Evolutionary conservation across 2,797 vertebrate species (phyloP).

Genomic region (Pipistrellus kuhlii): DNA sequence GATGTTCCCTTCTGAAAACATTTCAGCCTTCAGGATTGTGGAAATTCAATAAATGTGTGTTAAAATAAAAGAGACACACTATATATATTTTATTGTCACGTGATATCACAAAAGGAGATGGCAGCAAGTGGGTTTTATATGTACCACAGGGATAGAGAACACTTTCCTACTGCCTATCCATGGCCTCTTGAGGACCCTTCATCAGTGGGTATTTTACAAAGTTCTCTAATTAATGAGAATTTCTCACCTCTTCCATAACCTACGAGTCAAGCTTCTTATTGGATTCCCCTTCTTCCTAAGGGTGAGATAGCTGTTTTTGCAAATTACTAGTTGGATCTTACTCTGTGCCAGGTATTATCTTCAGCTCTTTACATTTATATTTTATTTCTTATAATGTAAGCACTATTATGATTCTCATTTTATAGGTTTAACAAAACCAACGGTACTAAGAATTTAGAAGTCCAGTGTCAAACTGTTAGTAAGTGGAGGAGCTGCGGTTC

Average conservation of each 20-base stretch:
- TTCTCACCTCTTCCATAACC: neutral
- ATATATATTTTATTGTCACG: neutral
- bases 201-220: neutral
- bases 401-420: neutral
- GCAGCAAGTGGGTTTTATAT: neutral
- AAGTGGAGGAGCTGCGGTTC: neutral
- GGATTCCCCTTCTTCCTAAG: neutral
- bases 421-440: neutral
- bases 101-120: neutral
- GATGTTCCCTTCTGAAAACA: neutral
- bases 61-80: neutral
- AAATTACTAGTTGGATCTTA: neutral
- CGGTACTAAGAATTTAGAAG: neutral
- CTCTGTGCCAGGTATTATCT: neutral
- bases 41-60: neutral
- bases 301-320: neutral
- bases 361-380: neutral
- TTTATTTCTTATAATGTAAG: neutral
- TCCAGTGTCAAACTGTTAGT: neutral
- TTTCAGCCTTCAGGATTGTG: neutral
- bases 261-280: neutral
- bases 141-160: neutral
- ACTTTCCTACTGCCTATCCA: neutral
- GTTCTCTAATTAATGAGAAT: neutral
- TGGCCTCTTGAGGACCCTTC: neutral